Evolutionary conservation across 1,140 invertebrate genomes (phyloP).

Genomic region (Druon quercuslanigerum): DNA sequence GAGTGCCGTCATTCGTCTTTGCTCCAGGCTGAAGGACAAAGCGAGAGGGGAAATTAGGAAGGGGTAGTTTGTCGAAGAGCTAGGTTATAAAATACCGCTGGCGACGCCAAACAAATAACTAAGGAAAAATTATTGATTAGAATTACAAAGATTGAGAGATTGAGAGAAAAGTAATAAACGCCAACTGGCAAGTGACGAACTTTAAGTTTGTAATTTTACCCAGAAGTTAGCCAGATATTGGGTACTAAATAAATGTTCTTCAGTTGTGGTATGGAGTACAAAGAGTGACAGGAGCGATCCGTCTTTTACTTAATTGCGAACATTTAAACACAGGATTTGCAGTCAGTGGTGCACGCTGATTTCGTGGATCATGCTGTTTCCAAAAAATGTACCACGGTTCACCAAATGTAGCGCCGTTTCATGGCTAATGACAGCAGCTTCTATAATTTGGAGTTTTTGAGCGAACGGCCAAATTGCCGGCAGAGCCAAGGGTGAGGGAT

Average conservation of each 20-base stretch:
- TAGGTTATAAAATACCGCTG: background rate
- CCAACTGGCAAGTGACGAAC: too few relatives aligned
- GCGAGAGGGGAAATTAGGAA: background rate
- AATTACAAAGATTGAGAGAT: background rate
- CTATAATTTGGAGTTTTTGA: conserved; percentile 75
- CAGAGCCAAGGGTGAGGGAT: conserved; percentile 64
- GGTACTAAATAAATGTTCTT: background rate
- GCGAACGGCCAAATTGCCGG: conserved; percentile 72
- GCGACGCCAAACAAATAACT: background rate
- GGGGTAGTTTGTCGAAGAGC: conserved; percentile 6
- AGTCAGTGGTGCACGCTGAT: conserved; percentile 4
- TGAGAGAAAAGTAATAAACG: too few relatives aligned
- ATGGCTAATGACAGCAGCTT: conserved; percentile 73
- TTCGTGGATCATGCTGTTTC: conserved; percentile 52
- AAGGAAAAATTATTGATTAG: background rate
- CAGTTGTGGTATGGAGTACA: background rate
- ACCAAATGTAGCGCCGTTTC: conserved; percentile 59
- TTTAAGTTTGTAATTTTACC: too few relatives aligned
- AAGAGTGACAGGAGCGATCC: conserved; percentile 12
- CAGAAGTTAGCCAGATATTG: too few relatives aligned
- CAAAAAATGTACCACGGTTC: conserved; percentile 65
- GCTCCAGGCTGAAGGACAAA: conserved; percentile 18
- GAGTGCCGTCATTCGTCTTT: conserved; percentile 6
- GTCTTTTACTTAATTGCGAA: conserved; percentile 23
- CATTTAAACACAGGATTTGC: conserved; percentile 28